Evolutionary conservation across 2,797 vertebrate genomes (phyloP).

Genomic region (Helicolenus hilgendorfi): DNA sequence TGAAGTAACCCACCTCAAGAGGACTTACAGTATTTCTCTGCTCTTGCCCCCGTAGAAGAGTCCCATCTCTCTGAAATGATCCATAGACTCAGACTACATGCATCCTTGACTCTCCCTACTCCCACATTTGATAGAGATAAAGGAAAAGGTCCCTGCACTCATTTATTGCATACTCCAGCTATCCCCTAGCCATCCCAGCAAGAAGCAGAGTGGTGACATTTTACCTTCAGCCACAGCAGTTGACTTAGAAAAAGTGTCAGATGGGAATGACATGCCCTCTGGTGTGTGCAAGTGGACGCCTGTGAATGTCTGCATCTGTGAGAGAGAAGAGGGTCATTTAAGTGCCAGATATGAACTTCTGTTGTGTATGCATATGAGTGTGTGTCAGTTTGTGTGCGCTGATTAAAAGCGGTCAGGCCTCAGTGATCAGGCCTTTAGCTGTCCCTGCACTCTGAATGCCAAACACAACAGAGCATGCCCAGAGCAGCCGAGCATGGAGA

Average conservation of each 20-base stretch:
- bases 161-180: constrained; percentile 43
- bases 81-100: constrained; percentile 52
- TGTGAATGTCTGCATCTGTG: constrained; percentile 19
- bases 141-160: constrained; percentile 72
- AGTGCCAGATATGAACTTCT: constrained; percentile 20
- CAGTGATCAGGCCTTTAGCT: constrained; percentile 85
- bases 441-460: constrained; percentile 84
- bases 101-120: constrained; percentile 55
- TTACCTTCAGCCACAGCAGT: constrained; percentile 64
- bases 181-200: constrained; percentile 29
- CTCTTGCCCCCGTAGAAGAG: background rate
- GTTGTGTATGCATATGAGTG: constrained; percentile 64
- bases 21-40: constrained; percentile 1
- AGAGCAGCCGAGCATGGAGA: constrained; percentile 79
- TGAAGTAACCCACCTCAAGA: background rate
- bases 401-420: constrained; percentile 87
- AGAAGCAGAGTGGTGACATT: constrained; percentile 74
- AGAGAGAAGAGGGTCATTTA: constrained; percentile 31
- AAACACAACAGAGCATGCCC: constrained; percentile 86
- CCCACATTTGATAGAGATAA: constrained; percentile 56
- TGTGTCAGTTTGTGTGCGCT: constrained; percentile 64
- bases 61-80: constrained; percentile 51
- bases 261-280: constrained; percentile 48
- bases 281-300: background rate
- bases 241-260: constrained; percentile 72